phyloP scores from a whole-genome alignment of 2,888 invertebrate genomes.

The Drosophila macrothrix region DNA sequence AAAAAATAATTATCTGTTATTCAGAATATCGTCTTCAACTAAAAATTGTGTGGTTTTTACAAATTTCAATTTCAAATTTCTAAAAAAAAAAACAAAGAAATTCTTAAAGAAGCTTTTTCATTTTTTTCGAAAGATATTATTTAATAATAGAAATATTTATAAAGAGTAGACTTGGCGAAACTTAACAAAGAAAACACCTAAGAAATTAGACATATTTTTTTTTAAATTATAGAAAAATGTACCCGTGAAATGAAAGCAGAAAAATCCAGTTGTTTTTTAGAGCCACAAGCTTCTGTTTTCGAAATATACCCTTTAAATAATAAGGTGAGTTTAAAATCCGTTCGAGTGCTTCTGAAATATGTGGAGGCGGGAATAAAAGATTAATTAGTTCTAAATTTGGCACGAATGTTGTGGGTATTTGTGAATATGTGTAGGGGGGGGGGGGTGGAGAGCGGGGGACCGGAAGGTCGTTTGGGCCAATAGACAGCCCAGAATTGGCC shows the following conservation, averaged over 20 bases:
- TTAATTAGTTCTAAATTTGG: neutral
- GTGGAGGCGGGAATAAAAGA: neutral
- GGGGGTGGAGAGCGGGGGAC: neutral
- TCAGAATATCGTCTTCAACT: neutral
- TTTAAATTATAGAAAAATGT: neutral
- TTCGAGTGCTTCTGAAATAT: neutral
- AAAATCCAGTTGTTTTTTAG: neutral
- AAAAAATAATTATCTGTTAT: accelerated
- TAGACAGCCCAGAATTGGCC: neutral
- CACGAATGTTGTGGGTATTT: neutral
- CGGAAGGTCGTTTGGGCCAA: neutral
- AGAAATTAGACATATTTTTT: neutral
- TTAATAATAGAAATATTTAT: neutral
- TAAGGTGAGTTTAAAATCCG: neutral
- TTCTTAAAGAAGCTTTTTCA: neutral
- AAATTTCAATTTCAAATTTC: neutral
- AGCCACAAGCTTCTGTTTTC: neutral
- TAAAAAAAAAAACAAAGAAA: neutral
- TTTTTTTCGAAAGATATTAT: neutral
- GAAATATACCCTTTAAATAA: neutral
- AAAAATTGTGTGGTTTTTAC: neutral
- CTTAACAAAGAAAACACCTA: neutral
- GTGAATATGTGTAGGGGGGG: neutral
- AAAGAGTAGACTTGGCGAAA: neutral
- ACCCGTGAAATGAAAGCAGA: neutral